These are phyloP conservation scores for Nibea coibor DNA, from an alignment of 2,113 vertebrate genomes.

Conservation along the genomic window DNA sequence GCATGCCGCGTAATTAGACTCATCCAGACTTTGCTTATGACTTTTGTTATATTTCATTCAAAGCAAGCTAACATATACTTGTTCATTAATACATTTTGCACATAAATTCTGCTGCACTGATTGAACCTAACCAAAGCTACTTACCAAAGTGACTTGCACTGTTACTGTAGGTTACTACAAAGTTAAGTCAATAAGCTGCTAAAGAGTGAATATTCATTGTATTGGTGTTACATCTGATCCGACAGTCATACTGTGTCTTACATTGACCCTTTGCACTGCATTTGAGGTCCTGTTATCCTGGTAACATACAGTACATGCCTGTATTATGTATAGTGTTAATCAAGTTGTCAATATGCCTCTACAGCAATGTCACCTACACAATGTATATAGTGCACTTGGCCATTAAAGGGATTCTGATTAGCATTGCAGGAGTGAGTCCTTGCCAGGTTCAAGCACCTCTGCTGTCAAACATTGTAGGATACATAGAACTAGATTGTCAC, in stretches of 20 bases:
- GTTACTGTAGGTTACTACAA: no score
- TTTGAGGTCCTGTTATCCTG: slow-evolving; percentile 15
- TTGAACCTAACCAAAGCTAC: background rate
- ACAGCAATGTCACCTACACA: slow-evolving; percentile 38
- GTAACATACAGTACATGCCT: background rate
- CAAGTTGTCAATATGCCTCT: slow-evolving; percentile 32
- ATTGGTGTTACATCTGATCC: no score
- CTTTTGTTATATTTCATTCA: no score
- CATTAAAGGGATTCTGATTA: slow-evolving; percentile 44
- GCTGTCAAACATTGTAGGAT: slow-evolving; percentile 18
- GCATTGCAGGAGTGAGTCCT: slow-evolving; percentile 38
- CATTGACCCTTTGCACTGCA: background rate
- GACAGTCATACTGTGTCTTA: background rate
- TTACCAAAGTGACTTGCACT: no score
- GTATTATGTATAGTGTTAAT: slow-evolving; percentile 35
- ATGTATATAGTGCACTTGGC: slow-evolving; percentile 10
- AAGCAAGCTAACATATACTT: background rate
- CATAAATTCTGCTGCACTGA: background rate
- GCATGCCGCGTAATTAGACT: background rate
- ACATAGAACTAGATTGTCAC: slow-evolving; percentile 6
- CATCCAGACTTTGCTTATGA: background rate
- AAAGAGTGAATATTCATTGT: background rate
- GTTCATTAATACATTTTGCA: background rate
- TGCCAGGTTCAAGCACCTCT: slow-evolving; percentile 27
- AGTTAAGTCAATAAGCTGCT: no score